These are phyloP conservation scores for Dysmachus trigonus DNA, from an alignment of 2,888 invertebrate genomes.

Conservation along the genomic window DNA sequence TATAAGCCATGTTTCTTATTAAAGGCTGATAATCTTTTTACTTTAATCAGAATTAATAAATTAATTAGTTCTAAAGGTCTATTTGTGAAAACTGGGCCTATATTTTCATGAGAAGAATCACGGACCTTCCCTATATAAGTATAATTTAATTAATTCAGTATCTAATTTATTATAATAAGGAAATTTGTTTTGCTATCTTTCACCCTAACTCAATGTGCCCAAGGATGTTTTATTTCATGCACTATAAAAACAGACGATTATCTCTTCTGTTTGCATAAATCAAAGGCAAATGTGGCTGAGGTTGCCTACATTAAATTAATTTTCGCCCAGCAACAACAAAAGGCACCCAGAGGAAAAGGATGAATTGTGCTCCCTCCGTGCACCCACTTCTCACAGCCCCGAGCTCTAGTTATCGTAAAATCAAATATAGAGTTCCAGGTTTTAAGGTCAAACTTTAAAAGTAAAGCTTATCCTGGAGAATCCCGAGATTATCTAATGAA, in stretches of 20 bases:
- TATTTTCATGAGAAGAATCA: not conserved
- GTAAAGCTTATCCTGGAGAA: not conserved
- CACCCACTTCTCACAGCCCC: not conserved
- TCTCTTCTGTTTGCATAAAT: not conserved
- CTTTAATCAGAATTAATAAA: too few relatives aligned
- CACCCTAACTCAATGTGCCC: not conserved
- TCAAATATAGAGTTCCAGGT: not conserved
- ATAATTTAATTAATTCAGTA: not conserved
- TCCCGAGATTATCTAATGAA: conserved; percentile 27
- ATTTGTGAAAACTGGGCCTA: not conserved
- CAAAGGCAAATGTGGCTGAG: not conserved
- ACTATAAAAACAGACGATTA: not conserved
- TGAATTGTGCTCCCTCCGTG: not conserved
- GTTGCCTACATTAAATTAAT: not conserved
- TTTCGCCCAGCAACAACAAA: not conserved
- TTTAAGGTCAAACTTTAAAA: conserved; percentile 32
- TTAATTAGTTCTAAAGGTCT: too few relatives aligned
- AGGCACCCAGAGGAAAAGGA: not conserved
- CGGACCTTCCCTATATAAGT: not conserved
- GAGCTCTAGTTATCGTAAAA: not conserved
- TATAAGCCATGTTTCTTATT: too few relatives aligned
- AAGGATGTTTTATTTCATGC: not conserved
- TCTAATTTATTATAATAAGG: not conserved
- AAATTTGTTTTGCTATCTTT: not conserved
- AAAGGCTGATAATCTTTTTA: too few relatives aligned